Conservation (phyloP, 2,113 vertebrate species). For the Oryzias curvinotus region DNA sequence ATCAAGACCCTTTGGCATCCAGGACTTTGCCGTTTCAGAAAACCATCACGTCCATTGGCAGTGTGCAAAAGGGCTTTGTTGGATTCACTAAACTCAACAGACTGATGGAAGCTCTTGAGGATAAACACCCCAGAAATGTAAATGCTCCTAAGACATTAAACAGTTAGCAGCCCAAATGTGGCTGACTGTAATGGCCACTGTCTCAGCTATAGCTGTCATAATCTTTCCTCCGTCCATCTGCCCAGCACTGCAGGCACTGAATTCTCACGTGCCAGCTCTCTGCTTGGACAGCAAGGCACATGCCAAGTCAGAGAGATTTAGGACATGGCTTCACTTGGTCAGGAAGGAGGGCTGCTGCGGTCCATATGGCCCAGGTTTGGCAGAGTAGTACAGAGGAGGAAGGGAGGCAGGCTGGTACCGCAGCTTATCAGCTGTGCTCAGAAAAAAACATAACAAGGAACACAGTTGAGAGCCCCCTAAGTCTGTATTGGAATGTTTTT, state of each 20-base stretch:
- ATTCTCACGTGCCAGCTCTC: slow-evolving; percentile 50
- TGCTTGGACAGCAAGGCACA: slow-evolving; percentile 43
- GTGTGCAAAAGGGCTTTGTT: neutral
- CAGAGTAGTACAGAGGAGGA: slow-evolving; percentile 15
- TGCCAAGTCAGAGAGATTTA: slow-evolving; percentile 59
- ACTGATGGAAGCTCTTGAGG: no score
- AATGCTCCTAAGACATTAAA: slow-evolving; percentile 32
- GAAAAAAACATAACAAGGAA: slow-evolving; percentile 44
- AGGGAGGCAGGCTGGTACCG: slow-evolving; percentile 21
- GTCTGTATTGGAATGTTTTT: slow-evolving; percentile 67
- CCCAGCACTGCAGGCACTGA: slow-evolving; percentile 50
- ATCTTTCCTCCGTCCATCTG: slow-evolving; percentile 65
- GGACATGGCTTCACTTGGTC: slow-evolving; percentile 67
- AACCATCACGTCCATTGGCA: no score
- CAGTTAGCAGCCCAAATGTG: slow-evolving; percentile 15
- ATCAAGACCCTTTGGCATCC: no score
- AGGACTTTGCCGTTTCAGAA: no score
- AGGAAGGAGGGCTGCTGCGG: slow-evolving; percentile 74
- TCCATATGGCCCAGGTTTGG: slow-evolving; percentile 73
- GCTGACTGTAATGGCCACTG: slow-evolving; percentile 25
- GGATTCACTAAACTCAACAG: neutral
- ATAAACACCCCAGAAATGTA: neutral
- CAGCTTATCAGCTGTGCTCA: slow-evolving; percentile 38
- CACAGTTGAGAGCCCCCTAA: slow-evolving; percentile 41
- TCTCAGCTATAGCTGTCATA: slow-evolving; percentile 56